Base-by-base conservation (phyloP, 2,797 vertebrate species). In the Phataginus tetradactyla region DNA sequence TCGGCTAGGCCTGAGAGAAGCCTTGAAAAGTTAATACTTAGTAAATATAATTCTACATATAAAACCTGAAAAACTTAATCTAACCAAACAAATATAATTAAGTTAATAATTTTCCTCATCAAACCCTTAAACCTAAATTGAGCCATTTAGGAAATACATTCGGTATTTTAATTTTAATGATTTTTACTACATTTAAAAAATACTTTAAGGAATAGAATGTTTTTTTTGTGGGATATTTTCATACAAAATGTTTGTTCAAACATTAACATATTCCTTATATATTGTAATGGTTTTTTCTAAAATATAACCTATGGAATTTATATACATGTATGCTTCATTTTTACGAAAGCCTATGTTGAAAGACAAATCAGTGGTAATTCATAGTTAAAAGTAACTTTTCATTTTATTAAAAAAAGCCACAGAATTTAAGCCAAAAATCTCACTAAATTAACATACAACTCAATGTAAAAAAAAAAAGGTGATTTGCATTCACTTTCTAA, bases 181-280 rank as follows among this genome's bases (percentile, higher is more conserved):
- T 64, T 71, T 89, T 59, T 79, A 91, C 49, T 88, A 59, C 42
- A 85, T 72, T 94, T 95, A 94, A 95, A 81, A 61, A 80, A 94
- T 57, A 93, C 14, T 89, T 86, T 89, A 86, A 87, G 14, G 34
- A 93, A 81, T 18, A 42, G 39, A 18, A 66, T 63, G 0, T 45
- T 42, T 91, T 64, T 64, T 81, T 74, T 32, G 17, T 64, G 42
- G 86, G 14, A 21, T 68, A 86, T 83, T 94, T 72, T 86, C 96
- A 79, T 42, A 93, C 3, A 91, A 93, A 86, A 55, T 20, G 7
- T 87, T 66, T 90, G 18, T 53, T 77, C 59, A 90, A 14, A 64
- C 20, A 92, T 7, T 64, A 18, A 81, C 20, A 66, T 66, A 87
- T 64, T 18, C 34, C 57, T 71, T 75, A 53, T 11, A 14, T 32